A percentile compares a stretch with the other conserved stretches of the same genome.
Evolutionary conservation across 2,113 vertebrate genomes (phyloP).

Genomic region (Rhinolophus sinicus): DNA sequence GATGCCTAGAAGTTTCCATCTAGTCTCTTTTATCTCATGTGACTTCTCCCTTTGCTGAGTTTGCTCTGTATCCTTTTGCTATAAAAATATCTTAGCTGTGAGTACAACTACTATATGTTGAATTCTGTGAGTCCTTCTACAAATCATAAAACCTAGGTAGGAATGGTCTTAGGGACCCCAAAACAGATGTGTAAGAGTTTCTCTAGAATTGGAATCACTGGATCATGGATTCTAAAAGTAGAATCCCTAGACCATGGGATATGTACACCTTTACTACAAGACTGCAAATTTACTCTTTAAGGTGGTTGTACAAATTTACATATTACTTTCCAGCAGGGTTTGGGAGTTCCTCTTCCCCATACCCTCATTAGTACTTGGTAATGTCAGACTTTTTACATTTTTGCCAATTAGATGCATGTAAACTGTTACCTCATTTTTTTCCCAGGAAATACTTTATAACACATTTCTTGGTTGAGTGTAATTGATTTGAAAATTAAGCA

Average conservation of each 20-base stretch:
- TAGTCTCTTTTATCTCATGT: not conserved
- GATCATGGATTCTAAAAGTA: conserved; percentile 17
- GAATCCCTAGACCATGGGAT: not conserved
- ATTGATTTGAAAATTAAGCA: not conserved
- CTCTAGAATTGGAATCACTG: conserved; percentile 9
- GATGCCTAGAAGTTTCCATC: not conserved
- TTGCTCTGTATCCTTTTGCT: not conserved
- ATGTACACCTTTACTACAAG: not conserved
- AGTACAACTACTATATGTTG: not conserved
- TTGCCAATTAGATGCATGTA: not conserved
- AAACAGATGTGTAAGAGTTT: not conserved
- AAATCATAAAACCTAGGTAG: not conserved
- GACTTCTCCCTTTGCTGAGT: not conserved
- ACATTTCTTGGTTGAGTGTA: not conserved
- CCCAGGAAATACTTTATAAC: not conserved
- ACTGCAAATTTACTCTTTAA: not conserved
- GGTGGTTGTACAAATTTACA: not conserved
- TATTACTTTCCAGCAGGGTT: not conserved
- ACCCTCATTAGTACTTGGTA: not conserved
- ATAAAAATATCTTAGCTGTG: not conserved
- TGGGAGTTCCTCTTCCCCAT: not conserved
- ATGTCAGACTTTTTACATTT: not conserved
- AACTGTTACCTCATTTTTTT: not conserved
- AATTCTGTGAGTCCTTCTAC: not conserved
- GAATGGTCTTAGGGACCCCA: not conserved